Evolutionary conservation across 2,888 invertebrate species (phyloP).

Genomic region (Myathropa florea): DNA sequence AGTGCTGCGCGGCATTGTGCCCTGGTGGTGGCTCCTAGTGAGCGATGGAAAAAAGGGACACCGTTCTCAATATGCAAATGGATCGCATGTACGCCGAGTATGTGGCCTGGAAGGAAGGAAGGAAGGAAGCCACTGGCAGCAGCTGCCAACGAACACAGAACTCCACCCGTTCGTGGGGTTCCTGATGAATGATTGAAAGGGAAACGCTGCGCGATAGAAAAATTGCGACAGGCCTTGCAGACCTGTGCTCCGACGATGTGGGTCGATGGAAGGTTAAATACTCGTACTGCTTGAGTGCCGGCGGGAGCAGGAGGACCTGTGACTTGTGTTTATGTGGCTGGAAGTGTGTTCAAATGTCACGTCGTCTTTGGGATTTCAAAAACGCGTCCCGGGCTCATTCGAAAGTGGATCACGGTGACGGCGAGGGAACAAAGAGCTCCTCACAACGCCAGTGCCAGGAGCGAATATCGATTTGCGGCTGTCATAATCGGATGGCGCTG

Average conservation of each 20-base stretch:
- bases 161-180: background rate
- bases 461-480: background rate
- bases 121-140: background rate
- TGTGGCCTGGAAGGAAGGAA: background rate
- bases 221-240: constrained; percentile 26
- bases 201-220: constrained; percentile 14
- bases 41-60: constrained; percentile 17
- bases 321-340: background rate
- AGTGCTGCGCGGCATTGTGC: constrained; percentile 3
- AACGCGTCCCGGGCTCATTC: background rate
- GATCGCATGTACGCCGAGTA: background rate
- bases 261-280: constrained; percentile 45
- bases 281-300: background rate
- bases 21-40: background rate
- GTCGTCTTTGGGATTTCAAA: background rate
- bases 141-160: constrained; percentile 22
- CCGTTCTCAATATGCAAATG: constrained; percentile 59
- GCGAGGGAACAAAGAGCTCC: background rate
- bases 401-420: background rate
- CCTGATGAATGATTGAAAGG: constrained; percentile 45
- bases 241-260: background rate
- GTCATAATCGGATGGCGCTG: background rate
- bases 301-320: background rate
- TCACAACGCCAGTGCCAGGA: background rate
- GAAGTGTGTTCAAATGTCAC: background rate